Evolutionary conservation across 2,888 invertebrate genomes (phyloP).

Genomic region (Aphidius colemani): DNA sequence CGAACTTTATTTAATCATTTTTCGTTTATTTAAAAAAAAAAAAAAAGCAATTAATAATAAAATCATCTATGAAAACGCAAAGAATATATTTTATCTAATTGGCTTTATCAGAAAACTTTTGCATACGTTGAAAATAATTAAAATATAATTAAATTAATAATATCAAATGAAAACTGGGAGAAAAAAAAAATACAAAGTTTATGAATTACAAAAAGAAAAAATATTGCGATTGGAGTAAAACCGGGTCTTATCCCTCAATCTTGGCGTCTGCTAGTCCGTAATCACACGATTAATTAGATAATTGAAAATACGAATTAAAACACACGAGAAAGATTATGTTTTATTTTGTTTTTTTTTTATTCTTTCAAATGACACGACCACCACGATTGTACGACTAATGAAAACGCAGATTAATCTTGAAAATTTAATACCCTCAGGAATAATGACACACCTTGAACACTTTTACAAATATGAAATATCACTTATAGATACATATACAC

Average conservation of each 20-base stretch:
- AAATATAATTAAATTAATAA: too few relatives aligned
- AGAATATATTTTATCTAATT: conserved; percentile 4
- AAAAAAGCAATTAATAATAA: too few relatives aligned
- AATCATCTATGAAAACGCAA: too few relatives aligned
- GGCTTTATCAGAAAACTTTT: conserved; percentile 3
- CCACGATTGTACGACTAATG: conserved; percentile 44
- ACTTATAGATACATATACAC: neutral
- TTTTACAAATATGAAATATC: conserved; percentile 6
- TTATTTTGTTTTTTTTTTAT: too few relatives aligned
- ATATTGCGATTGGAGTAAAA: conserved; percentile 16
- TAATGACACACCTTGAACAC: conserved; percentile 39
- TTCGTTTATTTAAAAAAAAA: too few relatives aligned
- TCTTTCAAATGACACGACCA: conserved; percentile 27
- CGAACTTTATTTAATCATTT: too few relatives aligned
- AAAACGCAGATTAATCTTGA: conserved; percentile 49
- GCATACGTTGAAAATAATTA: too few relatives aligned
- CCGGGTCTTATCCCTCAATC: conserved; percentile 25
- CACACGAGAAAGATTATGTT: conserved; percentile 3
- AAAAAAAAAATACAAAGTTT: neutral
- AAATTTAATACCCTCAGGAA: conserved; percentile 44
- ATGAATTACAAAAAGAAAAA: conserved; percentile 3
- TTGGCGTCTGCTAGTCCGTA: conserved; percentile 20
- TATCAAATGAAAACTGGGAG: too few relatives aligned
- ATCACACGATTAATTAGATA: conserved; percentile 31
- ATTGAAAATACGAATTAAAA: conserved; percentile 26